Conservation (phyloP, 2,888 invertebrate genomes). For the Crossocerus cetratus region DNA sequence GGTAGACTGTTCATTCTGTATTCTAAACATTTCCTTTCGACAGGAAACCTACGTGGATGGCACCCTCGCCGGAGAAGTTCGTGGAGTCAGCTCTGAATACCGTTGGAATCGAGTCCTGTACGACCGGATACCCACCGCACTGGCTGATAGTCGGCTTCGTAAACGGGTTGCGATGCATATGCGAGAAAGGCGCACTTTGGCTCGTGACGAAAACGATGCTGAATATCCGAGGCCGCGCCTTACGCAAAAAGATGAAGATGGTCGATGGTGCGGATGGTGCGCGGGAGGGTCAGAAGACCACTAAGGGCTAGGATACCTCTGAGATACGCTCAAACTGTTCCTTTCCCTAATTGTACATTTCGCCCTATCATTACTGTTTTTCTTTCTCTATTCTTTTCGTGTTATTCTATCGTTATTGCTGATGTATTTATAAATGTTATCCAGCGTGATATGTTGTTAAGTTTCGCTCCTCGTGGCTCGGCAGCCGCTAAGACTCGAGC, state of each 20-base stretch:
- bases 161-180: conserved; percentile 77
- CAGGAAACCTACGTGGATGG: conserved; percentile 82
- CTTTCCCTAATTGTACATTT: neutral
- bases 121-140: conserved; percentile 88
- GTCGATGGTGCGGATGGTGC: neutral
- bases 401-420: neutral
- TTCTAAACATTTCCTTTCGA: neutral
- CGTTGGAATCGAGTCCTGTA: conserved; percentile 83
- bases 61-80: conserved; percentile 85
- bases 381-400: neutral
- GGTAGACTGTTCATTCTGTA: no score
- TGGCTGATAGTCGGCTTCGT: conserved; percentile 79
- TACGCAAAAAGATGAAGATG: conserved; percentile 77
- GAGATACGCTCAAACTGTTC: neutral
- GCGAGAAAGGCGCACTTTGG: conserved; percentile 81
- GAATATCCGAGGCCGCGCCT: conserved; percentile 81
- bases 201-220: conserved; percentile 82
- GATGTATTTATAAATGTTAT: conserved; percentile 1
- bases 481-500: neutral
- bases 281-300: neutral
- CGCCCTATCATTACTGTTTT: neutral
- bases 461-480: neutral
- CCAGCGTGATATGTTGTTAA: neutral
- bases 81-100: conserved; percentile 85
- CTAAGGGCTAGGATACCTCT: neutral